Base-by-base conservation (phyloP, 2,797 vertebrate genomes). In the Anableps anableps region DNA sequence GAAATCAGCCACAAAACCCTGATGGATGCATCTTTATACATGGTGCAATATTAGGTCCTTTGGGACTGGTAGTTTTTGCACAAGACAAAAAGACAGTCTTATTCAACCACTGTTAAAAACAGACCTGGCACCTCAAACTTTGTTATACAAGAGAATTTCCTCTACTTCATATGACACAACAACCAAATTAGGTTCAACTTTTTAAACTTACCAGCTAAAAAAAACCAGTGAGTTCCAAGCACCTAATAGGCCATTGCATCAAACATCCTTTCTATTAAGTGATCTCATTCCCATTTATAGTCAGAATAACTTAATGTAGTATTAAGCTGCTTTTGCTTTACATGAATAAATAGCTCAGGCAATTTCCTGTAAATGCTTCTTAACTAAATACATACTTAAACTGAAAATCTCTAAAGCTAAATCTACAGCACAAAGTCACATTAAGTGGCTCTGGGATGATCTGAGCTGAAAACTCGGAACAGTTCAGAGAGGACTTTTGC, bases 391-490 rank as follows among this genome's bases (percentile, higher is more conserved):
- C 78, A 75, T 51, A 78, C 81, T 89, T 77, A 83, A 50, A 60
- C 21, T 34, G 81, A 82, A 89, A 93, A 86, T 90, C 86, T 88
- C 72, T 79, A 83, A 79, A 80, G 86, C 88, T 89, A 83, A 86
- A 75, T 86, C 84, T 83, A 26, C 78, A 68, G 76, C 81, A 91
- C 84, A 88, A 87, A 86, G 80, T 86, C 73, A 45, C 5, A 9
- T 31, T 90, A 89, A 90, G 85, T 84, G 86, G 81, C 85, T 82
- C 81, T 79, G 80, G 76, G 87, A 71, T 88, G 83, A 85, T 87
- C 74, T 73, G 48, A 85, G 85, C 83, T 75, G 79, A 34, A 87
- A 83, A 85, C 79, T 83, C 60, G 29, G 79, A 78, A 82, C 80
- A 78, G 85, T 88, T 86, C 76, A 87, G 81, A 77, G 77, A 87